Conservation (phyloP, 2,113 vertebrate genomes). For the Anseranas semipalmata region DNA sequence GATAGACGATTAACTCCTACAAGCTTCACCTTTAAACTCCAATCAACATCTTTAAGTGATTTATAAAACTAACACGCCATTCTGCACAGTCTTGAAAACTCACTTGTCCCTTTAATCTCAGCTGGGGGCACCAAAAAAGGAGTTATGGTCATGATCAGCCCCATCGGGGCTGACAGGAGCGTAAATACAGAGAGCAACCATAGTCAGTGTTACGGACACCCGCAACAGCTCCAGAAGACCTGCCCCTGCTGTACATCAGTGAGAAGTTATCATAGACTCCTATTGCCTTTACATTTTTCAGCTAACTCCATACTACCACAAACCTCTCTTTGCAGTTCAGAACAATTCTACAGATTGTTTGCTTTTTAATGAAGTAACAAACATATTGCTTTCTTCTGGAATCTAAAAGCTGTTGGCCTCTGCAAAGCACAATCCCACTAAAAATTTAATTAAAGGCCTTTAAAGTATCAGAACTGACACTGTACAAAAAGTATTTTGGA, state of each 20-base stretch:
- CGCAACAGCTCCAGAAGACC: background rate
- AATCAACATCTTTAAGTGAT: slow-evolving; percentile 10
- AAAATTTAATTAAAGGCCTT: background rate
- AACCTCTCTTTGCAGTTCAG: background rate
- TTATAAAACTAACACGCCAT: slow-evolving; percentile 11
- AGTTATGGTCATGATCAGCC: background rate
- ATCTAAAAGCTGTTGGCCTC: background rate
- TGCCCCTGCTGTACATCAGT: background rate
- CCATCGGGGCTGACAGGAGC: background rate
- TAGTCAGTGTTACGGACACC: background rate
- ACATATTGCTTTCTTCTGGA: background rate
- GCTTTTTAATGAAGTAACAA: background rate
- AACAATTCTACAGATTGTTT: background rate
- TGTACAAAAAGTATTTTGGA: background rate
- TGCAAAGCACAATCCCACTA: background rate
- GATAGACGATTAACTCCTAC: slow-evolving; percentile 49
- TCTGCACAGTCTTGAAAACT: background rate
- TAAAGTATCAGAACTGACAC: background rate
- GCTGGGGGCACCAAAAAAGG: background rate
- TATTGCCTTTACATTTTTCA: background rate
- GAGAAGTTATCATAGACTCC: background rate
- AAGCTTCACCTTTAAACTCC: slow-evolving; percentile 50
- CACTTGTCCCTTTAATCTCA: background rate
- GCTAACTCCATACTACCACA: background rate
- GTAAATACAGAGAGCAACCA: rapidly evolving